A percentile compares a stretch with the other conserved stretches of the same genome.
These are phyloP conservation scores for Cantharis rustica DNA, from an alignment of 2,888 invertebrate species.

Conservation along the genomic window DNA sequence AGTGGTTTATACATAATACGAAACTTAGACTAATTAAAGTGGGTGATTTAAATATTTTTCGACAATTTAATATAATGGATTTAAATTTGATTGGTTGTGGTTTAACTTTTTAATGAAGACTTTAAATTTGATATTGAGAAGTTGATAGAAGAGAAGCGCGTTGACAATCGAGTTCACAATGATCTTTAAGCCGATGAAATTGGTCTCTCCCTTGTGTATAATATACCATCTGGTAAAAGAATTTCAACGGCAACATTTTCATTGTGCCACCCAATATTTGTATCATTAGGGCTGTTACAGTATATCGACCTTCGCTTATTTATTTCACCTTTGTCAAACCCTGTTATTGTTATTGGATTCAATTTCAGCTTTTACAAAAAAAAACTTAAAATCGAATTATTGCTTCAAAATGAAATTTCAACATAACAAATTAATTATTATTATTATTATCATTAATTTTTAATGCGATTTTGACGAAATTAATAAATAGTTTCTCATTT, in stretches of 20 bases:
- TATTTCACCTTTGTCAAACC: constrained; percentile 23
- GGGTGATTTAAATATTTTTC: not conserved
- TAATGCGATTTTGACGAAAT: constrained; percentile 28
- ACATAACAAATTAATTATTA: not conserved
- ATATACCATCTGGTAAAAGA: constrained; percentile 42
- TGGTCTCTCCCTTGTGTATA: constrained; percentile 32
- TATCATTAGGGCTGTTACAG: constrained; percentile 36
- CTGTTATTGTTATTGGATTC: constrained; percentile 32
- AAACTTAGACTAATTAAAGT: constrained; percentile 8
- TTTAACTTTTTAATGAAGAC: constrained; percentile 32
- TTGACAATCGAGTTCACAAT: constrained; percentile 36
- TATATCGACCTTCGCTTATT: constrained; percentile 25
- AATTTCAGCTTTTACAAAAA: constrained; percentile 26
- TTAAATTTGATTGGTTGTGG: constrained; percentile 22
- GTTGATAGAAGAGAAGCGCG: constrained; percentile 11
- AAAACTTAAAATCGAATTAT: constrained; percentile 5
- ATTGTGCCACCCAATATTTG: constrained; percentile 36
- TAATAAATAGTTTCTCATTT: constrained; percentile 56
- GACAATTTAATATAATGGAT: not conserved
- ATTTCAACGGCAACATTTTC: constrained; percentile 35
- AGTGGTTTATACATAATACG: constrained; percentile 26
- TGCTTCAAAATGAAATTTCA: not conserved
- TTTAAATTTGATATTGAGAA: not conserved
- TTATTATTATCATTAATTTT: not conserved
- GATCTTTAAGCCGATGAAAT: constrained; percentile 41